phyloP scores from a whole-genome alignment of 2,113 vertebrate species.

The Paramormyrops kingsleyae region DNA sequence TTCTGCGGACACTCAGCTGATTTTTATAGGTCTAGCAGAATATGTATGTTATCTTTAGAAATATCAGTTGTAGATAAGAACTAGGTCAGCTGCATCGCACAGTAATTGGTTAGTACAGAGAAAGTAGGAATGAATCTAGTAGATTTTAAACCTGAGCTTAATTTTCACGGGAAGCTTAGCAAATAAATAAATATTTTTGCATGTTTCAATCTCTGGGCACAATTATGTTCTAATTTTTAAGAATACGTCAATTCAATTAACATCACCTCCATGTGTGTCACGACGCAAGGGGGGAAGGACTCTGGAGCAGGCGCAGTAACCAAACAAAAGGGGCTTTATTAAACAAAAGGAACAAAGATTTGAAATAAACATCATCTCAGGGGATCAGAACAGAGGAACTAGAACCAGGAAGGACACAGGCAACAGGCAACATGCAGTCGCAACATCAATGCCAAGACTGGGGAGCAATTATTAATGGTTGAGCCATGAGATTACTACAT shows the following conservation, averaged over 20 bases:
- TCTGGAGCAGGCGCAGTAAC: background rate
- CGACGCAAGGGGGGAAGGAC: background rate
- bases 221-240: background rate
- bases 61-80: constrained; percentile 1
- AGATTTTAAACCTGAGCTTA: background rate
- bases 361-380: background rate
- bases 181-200: background rate
- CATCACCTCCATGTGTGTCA: background rate
- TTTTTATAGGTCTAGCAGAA: constrained; percentile 3
- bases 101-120: constrained; percentile 1
- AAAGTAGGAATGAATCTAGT: background rate
- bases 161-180: background rate
- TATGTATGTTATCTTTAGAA: constrained; percentile 11
- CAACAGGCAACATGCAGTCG: background rate
- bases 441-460: background rate
- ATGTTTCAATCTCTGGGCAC: background rate
- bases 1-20: background rate
- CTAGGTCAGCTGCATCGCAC: constrained; percentile 5
- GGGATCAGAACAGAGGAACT: background rate
- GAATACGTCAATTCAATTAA: background rate
- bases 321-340: background rate
- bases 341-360: background rate
- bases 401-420: background rate
- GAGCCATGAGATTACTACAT: background rate
- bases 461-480: no score